A percentile compares a stretch with the other conserved stretches of the same genome.
phyloP scores from a whole-genome alignment of 2,113 vertebrate genomes.

The Microcebus murinus region DNA sequence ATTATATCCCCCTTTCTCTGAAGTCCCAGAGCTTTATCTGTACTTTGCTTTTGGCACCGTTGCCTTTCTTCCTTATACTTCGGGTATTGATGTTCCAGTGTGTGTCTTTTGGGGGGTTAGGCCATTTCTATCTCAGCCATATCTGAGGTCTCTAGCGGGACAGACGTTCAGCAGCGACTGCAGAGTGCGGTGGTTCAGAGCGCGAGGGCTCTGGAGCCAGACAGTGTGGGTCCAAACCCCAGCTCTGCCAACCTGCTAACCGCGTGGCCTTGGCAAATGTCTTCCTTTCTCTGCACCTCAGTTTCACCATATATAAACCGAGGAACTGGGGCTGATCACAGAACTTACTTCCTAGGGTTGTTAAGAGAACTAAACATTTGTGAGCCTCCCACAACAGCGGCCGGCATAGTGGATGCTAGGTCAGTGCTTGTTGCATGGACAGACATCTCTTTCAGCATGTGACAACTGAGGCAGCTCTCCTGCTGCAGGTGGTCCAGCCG shows the following conservation, averaged over 20 bases:
- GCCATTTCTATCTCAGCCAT: not conserved
- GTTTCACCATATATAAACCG: not conserved
- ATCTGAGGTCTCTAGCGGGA: accelerated
- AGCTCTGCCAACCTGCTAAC: not conserved
- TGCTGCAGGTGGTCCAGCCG: not conserved
- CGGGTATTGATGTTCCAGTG: not conserved
- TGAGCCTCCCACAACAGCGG: not conserved
- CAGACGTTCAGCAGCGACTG: not conserved
- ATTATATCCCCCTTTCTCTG: not conserved
- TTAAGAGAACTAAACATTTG: not conserved
- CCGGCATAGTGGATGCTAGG: not conserved
- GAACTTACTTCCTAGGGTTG: not conserved
- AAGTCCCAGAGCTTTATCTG: not conserved
- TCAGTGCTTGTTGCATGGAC: not conserved
- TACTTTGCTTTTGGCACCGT: not conserved
- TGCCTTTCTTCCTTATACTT: not conserved
- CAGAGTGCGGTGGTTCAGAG: not conserved
- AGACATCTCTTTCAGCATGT: not conserved
- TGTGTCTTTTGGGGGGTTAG: too few relatives aligned
- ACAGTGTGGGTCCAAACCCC: not conserved
- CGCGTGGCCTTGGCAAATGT: not conserved
- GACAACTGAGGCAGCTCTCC: not conserved
- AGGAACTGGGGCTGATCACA: not conserved
- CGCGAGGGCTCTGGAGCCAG: not conserved
- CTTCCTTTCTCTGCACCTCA: not conserved